Base-by-base conservation (phyloP, 1,140 invertebrate genomes). In the Thaumetopoea pityocampa region DNA sequence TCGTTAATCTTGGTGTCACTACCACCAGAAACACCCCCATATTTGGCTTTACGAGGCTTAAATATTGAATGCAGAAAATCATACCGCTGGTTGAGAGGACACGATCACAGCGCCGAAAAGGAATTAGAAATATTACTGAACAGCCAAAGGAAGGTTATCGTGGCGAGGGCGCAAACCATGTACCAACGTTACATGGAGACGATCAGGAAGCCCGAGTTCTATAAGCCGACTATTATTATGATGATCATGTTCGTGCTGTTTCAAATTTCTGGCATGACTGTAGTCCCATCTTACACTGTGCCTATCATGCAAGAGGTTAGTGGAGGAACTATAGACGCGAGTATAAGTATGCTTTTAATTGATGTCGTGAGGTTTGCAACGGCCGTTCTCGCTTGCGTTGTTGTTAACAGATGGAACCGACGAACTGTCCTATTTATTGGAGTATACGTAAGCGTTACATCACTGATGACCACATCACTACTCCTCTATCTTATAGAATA, bases 241-340 rank as follows among this genome's bases (percentile, higher is more conserved):
- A 69, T 81, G 72, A 77, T 74, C 32, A 80, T 84, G 77, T 84
- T 81, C 49, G 37, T 80, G 0, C 46, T 84, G 1, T 81, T 84
- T 18, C 77, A 84, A 59, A 57, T 80, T 29, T 81, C 77, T 11
- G 80, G 80, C 0, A 81, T 81, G 74, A 84, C 74, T 11, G 80
- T 79, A 0, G 62, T 83, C 3, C 76, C 77, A 1, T 80, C 79
- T 0, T 83, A 83, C 26, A 79, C 76, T 2, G 66, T 81, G 0
- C 64, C 66, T 0, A 76, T 81, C 45, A 83, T 83, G 77, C 47
- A 67, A 0, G 70, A 73, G 23, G 70, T 83, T 0, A 68, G 68
- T 0, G 67, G 37, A 16, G 57, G 56, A 1, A 37, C 38, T 4
- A 70, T 81, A 8, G 72, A 79, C 5, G 8, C 62, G 1, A 54